Conservation (phyloP, 2,797 vertebrate species). For the Leucoraja ocellata region DNA sequence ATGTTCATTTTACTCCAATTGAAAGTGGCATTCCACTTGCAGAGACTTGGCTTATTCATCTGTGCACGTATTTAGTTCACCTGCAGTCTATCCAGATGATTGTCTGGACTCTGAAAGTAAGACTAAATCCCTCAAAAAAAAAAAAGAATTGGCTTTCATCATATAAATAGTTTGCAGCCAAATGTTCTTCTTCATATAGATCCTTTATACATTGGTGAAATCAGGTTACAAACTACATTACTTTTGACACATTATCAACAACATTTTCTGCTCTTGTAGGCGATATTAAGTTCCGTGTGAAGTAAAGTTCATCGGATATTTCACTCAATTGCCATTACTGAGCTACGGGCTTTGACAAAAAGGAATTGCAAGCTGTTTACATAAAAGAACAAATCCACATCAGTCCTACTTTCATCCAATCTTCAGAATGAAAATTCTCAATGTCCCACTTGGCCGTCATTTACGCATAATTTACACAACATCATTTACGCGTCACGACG, state of each 20-base stretch:
- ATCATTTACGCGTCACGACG: too few relatives aligned
- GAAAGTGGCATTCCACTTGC: background rate
- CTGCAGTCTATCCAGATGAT: background rate
- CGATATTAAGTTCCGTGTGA: background rate
- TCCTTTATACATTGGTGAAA: background rate
- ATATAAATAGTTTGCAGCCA: background rate
- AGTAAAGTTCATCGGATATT: background rate
- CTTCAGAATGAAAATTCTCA: background rate
- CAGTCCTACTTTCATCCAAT: background rate
- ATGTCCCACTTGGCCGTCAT: too few relatives aligned
- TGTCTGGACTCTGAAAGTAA: background rate
- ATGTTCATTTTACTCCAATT: background rate
- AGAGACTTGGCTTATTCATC: background rate
- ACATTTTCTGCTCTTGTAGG: background rate
- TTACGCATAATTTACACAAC: too few relatives aligned
- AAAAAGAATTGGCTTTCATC: background rate
- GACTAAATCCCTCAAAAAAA: background rate
- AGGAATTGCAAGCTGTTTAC: background rate
- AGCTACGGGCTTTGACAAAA: background rate
- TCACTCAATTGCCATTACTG: background rate
- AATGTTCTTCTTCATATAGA: background rate
- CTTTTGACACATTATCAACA: background rate
- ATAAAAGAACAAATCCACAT: background rate
- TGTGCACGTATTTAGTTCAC: background rate
- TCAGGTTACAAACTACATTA: background rate